phyloP scores from a whole-genome alignment of 1,140 invertebrate species.

The Nomia melanderi region DNA sequence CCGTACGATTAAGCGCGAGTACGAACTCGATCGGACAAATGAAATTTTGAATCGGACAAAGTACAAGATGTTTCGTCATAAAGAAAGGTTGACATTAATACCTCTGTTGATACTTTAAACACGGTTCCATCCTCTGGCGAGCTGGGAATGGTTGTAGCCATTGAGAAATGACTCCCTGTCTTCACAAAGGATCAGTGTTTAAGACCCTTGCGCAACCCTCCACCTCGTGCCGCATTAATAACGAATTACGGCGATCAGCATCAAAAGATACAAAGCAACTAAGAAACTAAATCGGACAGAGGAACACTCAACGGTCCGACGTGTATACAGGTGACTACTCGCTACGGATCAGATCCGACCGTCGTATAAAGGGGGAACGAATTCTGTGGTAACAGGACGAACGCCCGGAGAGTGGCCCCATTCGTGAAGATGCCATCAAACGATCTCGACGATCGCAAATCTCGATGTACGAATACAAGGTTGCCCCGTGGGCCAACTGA shows the following conservation, averaged over 20 bases:
- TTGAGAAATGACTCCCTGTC: background rate
- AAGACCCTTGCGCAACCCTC: background rate
- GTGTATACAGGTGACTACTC: background rate
- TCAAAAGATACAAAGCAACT: background rate
- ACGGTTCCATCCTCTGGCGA: background rate
- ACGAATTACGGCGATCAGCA: background rate
- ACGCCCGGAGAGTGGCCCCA: background rate
- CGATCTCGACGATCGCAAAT: background rate
- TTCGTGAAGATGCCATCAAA: background rate
- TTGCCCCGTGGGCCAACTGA: background rate
- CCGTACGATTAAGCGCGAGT: no score
- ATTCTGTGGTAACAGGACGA: background rate
- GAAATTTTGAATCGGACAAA: no score
- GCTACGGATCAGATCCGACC: background rate
- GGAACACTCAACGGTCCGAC: background rate
- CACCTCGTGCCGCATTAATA: constrained; percentile 2
- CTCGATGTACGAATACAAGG: background rate
- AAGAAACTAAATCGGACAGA: background rate
- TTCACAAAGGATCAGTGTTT: constrained; percentile 4
- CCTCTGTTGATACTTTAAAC: background rate
- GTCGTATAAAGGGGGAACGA: background rate
- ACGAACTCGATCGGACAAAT: no score
- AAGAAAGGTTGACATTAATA: background rate
- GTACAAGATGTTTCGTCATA: background rate
- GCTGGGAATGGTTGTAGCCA: background rate